Base-by-base conservation (phyloP, 92 coral and sea anemone species). In the Actinostola sp. region DNA sequence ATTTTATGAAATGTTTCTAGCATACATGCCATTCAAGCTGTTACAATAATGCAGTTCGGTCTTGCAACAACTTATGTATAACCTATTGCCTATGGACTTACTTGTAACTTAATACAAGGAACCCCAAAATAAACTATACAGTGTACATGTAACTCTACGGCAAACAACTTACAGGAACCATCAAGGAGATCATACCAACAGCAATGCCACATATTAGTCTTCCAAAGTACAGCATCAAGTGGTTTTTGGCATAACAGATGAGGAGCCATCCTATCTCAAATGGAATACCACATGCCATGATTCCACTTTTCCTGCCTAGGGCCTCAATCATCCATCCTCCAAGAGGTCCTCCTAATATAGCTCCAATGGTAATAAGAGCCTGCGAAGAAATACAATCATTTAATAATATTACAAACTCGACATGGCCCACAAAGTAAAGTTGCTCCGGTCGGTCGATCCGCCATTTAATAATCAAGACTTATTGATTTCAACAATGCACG, bases 231-330 rank as follows among this genome's bases (percentile, higher is more conserved):
- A 93, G 55, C 90, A 84, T 80, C 31, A 72, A 57, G n/a, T 45
- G 78, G 26, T 65, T 72, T 19, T 61, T 57, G 4, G 97, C 96
- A 61, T 53, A 86, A 11, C 83, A 72, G 19, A 93, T 78, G 41
- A 93, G 78, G 30, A 85, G 35, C 98, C 98, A 93, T 38, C 98
- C 98, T 28, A 77, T 43, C 41, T 83, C 87, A 82, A 93, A 84
- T 13, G 98, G 98, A 35, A 90, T 23, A 11, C 83, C 82, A 48
- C 91, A 74, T 1, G 56, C 35, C 83, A 93, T 78, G 7, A 91
- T 87, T 16, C 89, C 79, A 10, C 92, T 76, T 61, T 90, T 93
- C 21, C 98, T 67, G n/a, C 98, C 97, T 42, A 90, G 39, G 25
- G 31, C 55, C 53, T 91, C 97, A 5, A 93, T 66, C 6, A 89